Evolutionary conservation across 2,113 vertebrate species (phyloP), one percentile per base, ranked within the genome.

Genomic region (Rynchops niger): DNA sequence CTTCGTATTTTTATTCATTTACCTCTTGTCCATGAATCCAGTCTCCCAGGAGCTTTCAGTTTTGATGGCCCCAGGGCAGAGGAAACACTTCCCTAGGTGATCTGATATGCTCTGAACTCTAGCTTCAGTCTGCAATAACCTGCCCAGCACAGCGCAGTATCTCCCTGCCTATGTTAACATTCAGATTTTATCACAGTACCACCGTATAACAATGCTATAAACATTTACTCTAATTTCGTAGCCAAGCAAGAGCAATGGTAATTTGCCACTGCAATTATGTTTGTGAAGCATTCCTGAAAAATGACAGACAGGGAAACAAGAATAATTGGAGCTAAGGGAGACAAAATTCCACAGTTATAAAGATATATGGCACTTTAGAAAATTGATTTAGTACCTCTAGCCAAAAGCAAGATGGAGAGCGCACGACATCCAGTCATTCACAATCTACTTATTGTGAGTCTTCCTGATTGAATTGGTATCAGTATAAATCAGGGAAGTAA

Each of bases 271-370:
- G 71, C 50, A 90, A 82, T 90, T 93, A 93, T 55, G 43, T 93
- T 97, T 93, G 73, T 40, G 78, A 87, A 92, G 40, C 40, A 45
- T 89, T 91, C 73, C 88, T 89, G 65, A 89, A 94, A 95, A 90
- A 96, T 89, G 77, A 88, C 83, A 93, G 61, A 32, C 82, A 76
- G 40, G 40, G 53, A 95, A 93, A 97, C 69, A 97, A 86, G 88
- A 93, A 86, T 95, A 96, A 95, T 88, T 84, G 77, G 86, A 93
- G 43, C 59, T 95, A 96, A 97, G 92, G 83, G 86, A 95, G 86
- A 82, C 77, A 92, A 86, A 95, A 96, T 26, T 61, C 88, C 83
- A 71, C 63, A 72, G 69, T 82, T 95, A 92, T 82, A 82, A 95
- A 90, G 94, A 95, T 93, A 69, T 42, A 92, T 82, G 59, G 61